Evolutionary conservation across 2,888 invertebrate genomes (phyloP).

Genomic region (Dynastes grantii): DNA sequence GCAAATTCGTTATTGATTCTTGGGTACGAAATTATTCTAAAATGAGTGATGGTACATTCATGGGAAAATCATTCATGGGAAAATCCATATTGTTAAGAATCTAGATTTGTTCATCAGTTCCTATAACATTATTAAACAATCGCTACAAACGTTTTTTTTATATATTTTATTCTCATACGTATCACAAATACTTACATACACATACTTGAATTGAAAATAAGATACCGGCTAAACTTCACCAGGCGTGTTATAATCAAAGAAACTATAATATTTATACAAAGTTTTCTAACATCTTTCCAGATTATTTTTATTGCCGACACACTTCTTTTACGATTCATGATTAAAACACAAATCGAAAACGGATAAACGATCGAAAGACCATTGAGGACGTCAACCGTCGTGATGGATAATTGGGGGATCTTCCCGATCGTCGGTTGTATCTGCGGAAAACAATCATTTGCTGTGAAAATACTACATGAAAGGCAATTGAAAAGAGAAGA

Average conservation of each 20-base stretch:
- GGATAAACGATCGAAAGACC: constrained; percentile 2
- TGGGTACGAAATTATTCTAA: too few relatives aligned
- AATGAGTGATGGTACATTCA: too few relatives aligned
- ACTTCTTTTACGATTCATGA: constrained; percentile 2
- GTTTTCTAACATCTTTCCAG: constrained; percentile 13
- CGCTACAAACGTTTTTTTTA: too few relatives aligned
- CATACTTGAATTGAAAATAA: too few relatives aligned
- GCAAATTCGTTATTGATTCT: too few relatives aligned
- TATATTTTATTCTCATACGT: too few relatives aligned
- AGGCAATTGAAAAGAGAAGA: background rate
- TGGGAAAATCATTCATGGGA: too few relatives aligned
- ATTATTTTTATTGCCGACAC: constrained; percentile 1
- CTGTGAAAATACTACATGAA: background rate
- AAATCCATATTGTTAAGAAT: too few relatives aligned
- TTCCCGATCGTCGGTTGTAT: constrained; percentile 7
- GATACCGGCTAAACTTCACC: constrained; percentile 15
- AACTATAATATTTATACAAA: background rate
- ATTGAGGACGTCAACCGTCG: constrained; percentile 3
- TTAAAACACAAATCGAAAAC: background rate
- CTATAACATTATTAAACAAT: too few relatives aligned
- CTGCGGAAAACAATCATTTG: background rate
- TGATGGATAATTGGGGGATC: constrained; percentile 30
- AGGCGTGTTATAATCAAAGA: background rate
- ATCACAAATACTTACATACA: too few relatives aligned
- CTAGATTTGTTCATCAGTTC: too few relatives aligned